Conservation (phyloP, 1,140 invertebrate genomes). For the Orchesella cincta region DNA sequence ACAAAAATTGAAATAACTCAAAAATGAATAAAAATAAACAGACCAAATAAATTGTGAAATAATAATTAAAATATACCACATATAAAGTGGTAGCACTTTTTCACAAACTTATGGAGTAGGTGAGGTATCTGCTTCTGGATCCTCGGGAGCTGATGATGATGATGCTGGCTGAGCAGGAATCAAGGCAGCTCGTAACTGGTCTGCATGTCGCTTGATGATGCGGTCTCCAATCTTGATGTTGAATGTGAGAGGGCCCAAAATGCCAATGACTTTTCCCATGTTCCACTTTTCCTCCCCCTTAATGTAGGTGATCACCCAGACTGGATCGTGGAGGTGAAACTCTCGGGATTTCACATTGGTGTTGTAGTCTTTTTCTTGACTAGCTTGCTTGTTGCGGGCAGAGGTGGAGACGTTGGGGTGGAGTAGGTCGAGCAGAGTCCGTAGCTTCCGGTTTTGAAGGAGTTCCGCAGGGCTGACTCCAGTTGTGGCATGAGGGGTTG, state of each 20-base stretch:
- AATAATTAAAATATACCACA: too few species aligned
- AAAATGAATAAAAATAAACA: too few species aligned
- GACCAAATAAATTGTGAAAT: too few species aligned
- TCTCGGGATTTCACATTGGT: neutral
- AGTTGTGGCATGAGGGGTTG: constrained; percentile 50
- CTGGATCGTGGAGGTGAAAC: neutral
- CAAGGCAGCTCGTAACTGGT: neutral
- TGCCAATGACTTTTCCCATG: neutral
- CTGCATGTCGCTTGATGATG: neutral
- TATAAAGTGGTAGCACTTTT: too few species aligned
- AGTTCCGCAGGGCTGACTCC: constrained; percentile 44
- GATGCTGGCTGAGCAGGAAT: too few species aligned
- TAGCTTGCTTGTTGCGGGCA: neutral
- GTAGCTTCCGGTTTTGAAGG: neutral
- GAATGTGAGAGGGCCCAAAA: neutral
- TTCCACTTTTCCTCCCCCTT: neutral
- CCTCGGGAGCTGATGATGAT: too few species aligned
- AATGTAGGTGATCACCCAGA: neutral
- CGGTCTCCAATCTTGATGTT: neutral
- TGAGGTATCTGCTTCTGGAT: too few species aligned
- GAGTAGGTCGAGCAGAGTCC: neutral
- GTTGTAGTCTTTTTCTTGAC: neutral
- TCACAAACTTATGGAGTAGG: too few species aligned
- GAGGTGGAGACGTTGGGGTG: neutral
- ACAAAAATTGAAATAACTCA: too few species aligned